Evolutionary conservation across 1,140 invertebrate species (phyloP).

Genomic region (Heliconius hewitsoni): DNA sequence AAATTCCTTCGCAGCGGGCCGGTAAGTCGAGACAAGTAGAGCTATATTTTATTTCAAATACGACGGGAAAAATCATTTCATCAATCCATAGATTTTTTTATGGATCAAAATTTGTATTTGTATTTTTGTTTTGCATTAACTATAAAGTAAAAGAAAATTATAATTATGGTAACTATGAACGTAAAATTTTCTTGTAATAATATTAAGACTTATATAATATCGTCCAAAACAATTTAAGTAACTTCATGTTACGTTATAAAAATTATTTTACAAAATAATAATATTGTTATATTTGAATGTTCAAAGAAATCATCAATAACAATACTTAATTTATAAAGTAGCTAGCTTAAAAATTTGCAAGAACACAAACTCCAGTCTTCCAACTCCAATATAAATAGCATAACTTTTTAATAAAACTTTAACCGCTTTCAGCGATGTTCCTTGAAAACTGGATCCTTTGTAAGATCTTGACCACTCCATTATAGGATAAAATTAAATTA

Average conservation of each 20-base stretch:
- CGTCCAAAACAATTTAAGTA: no score
- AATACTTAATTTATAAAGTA: not conserved
- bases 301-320: conserved; percentile 2
- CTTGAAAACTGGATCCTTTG: conserved; percentile 13
- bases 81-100: conserved; percentile 1
- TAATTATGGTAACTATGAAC: no score
- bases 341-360: not conserved
- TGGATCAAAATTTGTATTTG: not conserved
- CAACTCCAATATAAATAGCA: conserved; percentile 10
- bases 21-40: not conserved
- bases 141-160: not conserved
- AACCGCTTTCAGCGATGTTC: not conserved
- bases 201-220: no score
- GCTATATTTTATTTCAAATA: not conserved
- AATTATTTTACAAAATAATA: not conserved
- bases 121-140: not conserved
- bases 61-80: not conserved
- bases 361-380: conserved; percentile 12
- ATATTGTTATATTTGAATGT: not conserved
- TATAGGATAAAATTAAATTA: not conserved
- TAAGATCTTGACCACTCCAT: conserved; percentile 5
- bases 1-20: conserved; percentile 3
- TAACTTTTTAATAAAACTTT: conserved; percentile 14
- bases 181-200: no score
- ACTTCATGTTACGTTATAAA: not conserved